Evolutionary conservation across 2,888 invertebrate species (phyloP), one percentile per base, ranked within the genome.

Genomic region (Cataglyphis altisquamis): DNA sequence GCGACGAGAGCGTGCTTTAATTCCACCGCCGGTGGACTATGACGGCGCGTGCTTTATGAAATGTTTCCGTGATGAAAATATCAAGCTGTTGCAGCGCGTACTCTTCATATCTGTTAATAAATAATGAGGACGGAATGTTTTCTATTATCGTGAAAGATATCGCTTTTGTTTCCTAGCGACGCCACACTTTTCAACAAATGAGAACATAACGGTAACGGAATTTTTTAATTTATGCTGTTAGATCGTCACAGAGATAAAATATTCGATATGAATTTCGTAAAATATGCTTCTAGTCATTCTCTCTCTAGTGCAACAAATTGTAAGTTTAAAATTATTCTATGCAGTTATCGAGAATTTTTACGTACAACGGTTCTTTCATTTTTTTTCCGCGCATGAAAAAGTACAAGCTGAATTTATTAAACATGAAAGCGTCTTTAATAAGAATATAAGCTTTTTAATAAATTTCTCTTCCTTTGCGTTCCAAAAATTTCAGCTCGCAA

Each of bases 1-100:
- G 73, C 77, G 32, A 78, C 78, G 45, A 74, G 66, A 77, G 78
- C 60, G 78, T 73, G 45, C 78, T 80, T 80, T 73, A 80, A 80
- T 80, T 80, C 78, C 45, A 74, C n/a, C 29, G 62, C 41, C 70
- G 68, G 32, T 55, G 75, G 36, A 60, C 78, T 60, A 74, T 32
- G 78, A 80, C 60, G 60, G 78, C 74, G 75, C 45, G 74, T 73
- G 78, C 74, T 80, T 80, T 78, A 74, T 74, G 78, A 78, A 74
- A 78, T 60, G 74, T 41, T 45, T 45, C 36, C 21, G 78, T 41
- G 45, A 80, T 80, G 73, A 80, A 80, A 80, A 80, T 80, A 80
- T 74, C 74, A 80, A 74, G 74, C 36, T 60, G 60, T 25, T 60
- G 78, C 21, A 55, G 3, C 73, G 9, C 60, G 18, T 25, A 21